These are phyloP conservation scores for Geotrupes spiniger DNA, from an alignment of 2,888 invertebrate species.

Conservation along the genomic window DNA sequence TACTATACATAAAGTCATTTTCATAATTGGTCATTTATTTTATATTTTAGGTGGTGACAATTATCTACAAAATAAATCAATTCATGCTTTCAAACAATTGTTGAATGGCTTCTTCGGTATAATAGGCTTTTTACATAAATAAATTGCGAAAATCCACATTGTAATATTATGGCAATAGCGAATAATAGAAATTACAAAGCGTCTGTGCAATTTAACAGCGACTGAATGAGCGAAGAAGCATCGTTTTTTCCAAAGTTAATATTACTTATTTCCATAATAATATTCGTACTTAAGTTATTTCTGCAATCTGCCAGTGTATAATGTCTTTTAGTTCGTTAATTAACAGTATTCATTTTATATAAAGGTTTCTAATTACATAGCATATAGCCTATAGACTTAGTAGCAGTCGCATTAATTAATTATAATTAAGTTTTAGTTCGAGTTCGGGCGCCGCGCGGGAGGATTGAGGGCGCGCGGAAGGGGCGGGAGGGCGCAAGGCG, in stretches of 20 bases:
- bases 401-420: conserved; percentile 75
- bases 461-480: conserved; percentile 52
- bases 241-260: conserved; percentile 14
- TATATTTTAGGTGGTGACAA: too few relatives aligned
- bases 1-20: too few relatives aligned
- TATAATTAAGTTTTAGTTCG: conserved; percentile 81
- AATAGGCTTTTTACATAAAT: too few relatives aligned
- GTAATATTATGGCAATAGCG: too few relatives aligned
- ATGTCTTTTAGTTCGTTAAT: conserved; percentile 59
- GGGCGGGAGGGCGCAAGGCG: conserved; percentile 56
- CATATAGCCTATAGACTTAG: conserved; percentile 55
- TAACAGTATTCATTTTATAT: conserved; percentile 61
- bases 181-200: conserved; percentile 5
- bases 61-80: too few relatives aligned
- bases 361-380: conserved; percentile 60
- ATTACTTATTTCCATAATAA: conserved; percentile 40
- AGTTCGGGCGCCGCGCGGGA: conserved; percentile 41
- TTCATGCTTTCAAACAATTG: too few relatives aligned
- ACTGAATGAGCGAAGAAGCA: neutral
- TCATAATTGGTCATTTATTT: too few relatives aligned
- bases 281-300: conserved; percentile 49
- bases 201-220: neutral
- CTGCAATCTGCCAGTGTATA: conserved; percentile 50
- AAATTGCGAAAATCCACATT: too few relatives aligned
- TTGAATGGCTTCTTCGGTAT: too few relatives aligned